Base-by-base conservation (phyloP, 2,113 vertebrate genomes). In the Barnardius zonarius region DNA sequence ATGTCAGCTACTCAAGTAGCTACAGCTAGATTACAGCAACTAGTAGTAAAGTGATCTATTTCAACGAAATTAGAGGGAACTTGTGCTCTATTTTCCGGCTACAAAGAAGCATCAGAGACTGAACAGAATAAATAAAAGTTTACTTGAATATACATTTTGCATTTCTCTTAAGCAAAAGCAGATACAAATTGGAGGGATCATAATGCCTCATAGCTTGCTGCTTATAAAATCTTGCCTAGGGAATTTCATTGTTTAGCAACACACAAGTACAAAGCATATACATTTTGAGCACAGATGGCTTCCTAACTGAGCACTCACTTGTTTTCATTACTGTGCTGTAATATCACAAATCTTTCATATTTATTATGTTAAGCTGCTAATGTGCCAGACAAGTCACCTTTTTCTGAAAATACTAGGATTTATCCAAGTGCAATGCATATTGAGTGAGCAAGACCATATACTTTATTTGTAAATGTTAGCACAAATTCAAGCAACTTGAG, bases 251-350 rank as follows among this genome's bases (percentile, higher is more conserved):
- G 86, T 96, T 93, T 92, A 96, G 90, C 69, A 95, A 72, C 61
- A 91, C 46, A 57, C 20, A 75, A 95, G 70, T 83, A 93, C 83
- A 92, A 75, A 92, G 69, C 63, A 78, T 46, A 85, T 87, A 94
- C 59, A 39, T 95, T 96, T 86, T 96, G 55, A 96, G 94, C 90
- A 96, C 96, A 97, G 97, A 96, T 97, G 95, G 95, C 59, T 94
- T 96, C 79, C 80, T 94, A 94, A 88, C 95, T 90, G 94, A 96
- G 70, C 59, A 78, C 88, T 95, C 94, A 70, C 95, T 97, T 97
- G 88, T 97, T 95, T 96, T 97, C 93, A 97, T 97, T 96, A 96
- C 79, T 85, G 51, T 63, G 73, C 77, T 96, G 84, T 87, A 96
- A 82, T 88, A 93, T 59, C 94, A 93, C 93, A 96, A 92, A 93